Percentiles rank a stretch among this genome's conserved stretches.
phyloP scores from a whole-genome alignment of 2,797 vertebrate genomes.

The Danio jaintianensis region DNA sequence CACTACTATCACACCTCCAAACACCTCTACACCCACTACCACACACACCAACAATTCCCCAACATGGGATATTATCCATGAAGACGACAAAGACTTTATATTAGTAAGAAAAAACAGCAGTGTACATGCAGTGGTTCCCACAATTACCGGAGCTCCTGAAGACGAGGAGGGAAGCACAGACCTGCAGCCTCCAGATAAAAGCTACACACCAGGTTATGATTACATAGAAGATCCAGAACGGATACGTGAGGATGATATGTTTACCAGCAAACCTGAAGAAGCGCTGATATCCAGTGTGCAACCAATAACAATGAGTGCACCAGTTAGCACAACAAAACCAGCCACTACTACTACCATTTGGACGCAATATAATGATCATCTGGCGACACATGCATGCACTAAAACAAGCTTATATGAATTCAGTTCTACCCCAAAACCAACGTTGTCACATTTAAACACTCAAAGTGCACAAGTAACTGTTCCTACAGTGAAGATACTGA shows the following conservation, averaged over 20 bases:
- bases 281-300: conserved; percentile 14
- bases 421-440: conserved; percentile 24
- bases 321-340: not conserved
- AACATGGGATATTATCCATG: conserved; percentile 61
- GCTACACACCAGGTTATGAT: conserved; percentile 76
- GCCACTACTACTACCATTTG: not conserved
- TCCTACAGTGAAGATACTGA: conserved; percentile 26
- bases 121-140: conserved; percentile 1
- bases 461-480: not conserved
- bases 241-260: conserved; percentile 63
- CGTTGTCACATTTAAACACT: not conserved
- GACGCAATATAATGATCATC: not conserved
- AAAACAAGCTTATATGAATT: conserved; percentile 57
- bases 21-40: conserved; percentile 34
- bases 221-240: conserved; percentile 74
- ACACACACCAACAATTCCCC: conserved; percentile 42
- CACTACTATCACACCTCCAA: conserved; percentile 26
- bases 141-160: conserved; percentile 47
- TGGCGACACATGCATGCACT: not conserved
- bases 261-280: not conserved
- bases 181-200: conserved; percentile 56
- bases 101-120: conserved; percentile 57
- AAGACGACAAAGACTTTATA: conserved; percentile 66
- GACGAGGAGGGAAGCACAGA: conserved; percentile 72
- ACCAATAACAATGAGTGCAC: conserved; percentile 52